Base-by-base conservation (phyloP, 2,797 vertebrate species). In the Acropternis orthonyx region DNA sequence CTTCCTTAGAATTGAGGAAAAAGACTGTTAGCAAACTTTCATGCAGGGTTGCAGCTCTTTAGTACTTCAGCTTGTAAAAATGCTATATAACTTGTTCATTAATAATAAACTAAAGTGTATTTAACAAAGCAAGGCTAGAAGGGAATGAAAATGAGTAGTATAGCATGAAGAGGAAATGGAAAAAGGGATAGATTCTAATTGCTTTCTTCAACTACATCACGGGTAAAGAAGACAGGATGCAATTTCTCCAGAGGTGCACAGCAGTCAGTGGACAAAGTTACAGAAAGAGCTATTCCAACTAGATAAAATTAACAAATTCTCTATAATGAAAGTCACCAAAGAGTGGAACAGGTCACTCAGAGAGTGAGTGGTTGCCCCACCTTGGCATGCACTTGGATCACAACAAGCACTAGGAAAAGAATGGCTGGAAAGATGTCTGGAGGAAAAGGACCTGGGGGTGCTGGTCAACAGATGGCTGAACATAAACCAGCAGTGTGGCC, bases 351-450 rank as follows among this genome's bases (percentile, higher is more conserved):
- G 12, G 16, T 66, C 14, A 18, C 19, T 66, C 8, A 4, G 24
- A 61, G 46, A 43, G 4, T 20, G 5, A 32, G 15, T 27, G 5
- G 7, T 4, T 55, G 2, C 28, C 91, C 17, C n/a, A 37, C 23
- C 7, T 39, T 51, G 30, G 13, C 24, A 22, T 9, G 52, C 16
- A 16, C 41, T 59, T 54, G 4, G 4, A 4, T 69, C 34, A 27
- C 37, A 73, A 24, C 7, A 15, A 39, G 12, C 0, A 0, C 4
- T 68, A 26, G 24, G 26, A 8, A 19, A 36, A 49, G 44, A 58
- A 16, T 14, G 11, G n/a, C n/a, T 71, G 62, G n/a, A 79, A 75
- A 71, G 41, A 14, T n/a, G 16, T 22, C 36, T 0, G 0, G 22
- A 10, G 9, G 32, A n/a, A 39, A 88, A 55, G 2, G n/a, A 14